A percentile compares a stretch with the other conserved stretches of the same genome.
Evolutionary conservation across 2,113 vertebrate genomes (phyloP).

Genomic region (Muntiacus reevesi): DNA sequence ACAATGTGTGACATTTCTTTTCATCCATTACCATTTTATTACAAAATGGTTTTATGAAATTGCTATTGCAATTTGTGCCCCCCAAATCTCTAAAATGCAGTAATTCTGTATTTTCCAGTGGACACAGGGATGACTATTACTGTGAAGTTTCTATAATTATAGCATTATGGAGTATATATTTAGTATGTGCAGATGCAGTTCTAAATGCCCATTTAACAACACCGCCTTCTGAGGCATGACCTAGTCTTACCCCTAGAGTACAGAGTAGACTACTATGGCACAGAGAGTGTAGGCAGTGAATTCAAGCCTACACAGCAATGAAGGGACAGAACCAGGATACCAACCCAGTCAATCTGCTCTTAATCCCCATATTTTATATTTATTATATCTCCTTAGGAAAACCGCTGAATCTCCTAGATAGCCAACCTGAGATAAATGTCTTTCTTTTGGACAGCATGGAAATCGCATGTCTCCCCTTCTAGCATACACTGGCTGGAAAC

Average conservation of each 20-base stretch:
- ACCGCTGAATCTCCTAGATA: background rate
- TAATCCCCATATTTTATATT: background rate
- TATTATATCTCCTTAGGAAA: background rate
- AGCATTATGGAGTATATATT: background rate
- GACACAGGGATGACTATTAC: background rate
- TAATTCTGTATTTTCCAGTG: slow-evolving; percentile 11
- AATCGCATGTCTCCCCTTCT: background rate
- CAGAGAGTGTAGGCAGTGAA: background rate
- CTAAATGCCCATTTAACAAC: background rate
- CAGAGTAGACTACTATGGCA: background rate
- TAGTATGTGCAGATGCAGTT: background rate
- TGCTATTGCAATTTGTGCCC: background rate
- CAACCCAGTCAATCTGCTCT: background rate
- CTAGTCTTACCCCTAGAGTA: background rate
- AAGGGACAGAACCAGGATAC: background rate
- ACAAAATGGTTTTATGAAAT: background rate
- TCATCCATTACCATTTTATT: background rate
- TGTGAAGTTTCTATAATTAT: background rate
- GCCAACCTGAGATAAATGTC: background rate
- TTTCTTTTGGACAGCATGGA: background rate
- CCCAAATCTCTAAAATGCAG: background rate
- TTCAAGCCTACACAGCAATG: background rate
- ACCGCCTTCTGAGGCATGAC: background rate
- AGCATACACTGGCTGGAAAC: background rate
- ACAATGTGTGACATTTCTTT: background rate